These are phyloP conservation scores for Hypselothyrea guttata DNA, from an alignment of 2,888 invertebrate species.

Conservation along the genomic window DNA sequence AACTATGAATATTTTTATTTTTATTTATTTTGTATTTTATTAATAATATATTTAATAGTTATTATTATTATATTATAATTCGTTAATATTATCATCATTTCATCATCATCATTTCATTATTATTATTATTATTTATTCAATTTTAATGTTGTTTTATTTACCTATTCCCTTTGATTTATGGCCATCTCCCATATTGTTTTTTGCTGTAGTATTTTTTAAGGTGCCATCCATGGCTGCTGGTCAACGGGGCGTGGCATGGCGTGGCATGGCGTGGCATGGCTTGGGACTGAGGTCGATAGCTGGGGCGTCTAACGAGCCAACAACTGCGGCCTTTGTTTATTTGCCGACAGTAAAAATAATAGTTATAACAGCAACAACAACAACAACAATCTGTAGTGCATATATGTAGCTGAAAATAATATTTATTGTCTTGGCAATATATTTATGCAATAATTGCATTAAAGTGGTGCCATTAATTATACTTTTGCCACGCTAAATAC, in stretches of 20 bases:
- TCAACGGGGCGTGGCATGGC: constrained; percentile 33
- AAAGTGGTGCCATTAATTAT: constrained; percentile 75
- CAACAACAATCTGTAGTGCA: constrained; percentile 36
- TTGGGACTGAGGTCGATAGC: constrained; percentile 35
- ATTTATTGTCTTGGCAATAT: constrained; percentile 72
- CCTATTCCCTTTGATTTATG: too few species aligned
- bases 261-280: constrained; percentile 31
- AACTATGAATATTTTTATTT: too few species aligned
- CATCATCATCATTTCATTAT: too few species aligned
- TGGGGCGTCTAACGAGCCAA: constrained; percentile 41
- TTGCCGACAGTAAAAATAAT: constrained; percentile 55
- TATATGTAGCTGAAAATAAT: constrained; percentile 20
- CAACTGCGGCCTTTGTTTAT: constrained; percentile 55
- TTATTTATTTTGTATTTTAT: too few species aligned
- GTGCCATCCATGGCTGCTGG: constrained; percentile 21
- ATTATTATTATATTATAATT: too few species aligned
- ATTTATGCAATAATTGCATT: constrained; percentile 74
- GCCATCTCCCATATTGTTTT: too few species aligned
- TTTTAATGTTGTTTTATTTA: too few species aligned
- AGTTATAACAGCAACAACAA: constrained; percentile 13
- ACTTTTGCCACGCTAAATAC: constrained; percentile 42
- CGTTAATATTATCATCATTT: too few species aligned
- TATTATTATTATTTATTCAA: too few species aligned
- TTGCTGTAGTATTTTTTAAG: constrained; percentile 1
- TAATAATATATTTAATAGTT: too few species aligned